Percentiles rank a stretch among this genome's conserved stretches.
Conservation (phyloP, 1,140 invertebrate genomes). For the Polypedilum vanderplanki region DNA sequence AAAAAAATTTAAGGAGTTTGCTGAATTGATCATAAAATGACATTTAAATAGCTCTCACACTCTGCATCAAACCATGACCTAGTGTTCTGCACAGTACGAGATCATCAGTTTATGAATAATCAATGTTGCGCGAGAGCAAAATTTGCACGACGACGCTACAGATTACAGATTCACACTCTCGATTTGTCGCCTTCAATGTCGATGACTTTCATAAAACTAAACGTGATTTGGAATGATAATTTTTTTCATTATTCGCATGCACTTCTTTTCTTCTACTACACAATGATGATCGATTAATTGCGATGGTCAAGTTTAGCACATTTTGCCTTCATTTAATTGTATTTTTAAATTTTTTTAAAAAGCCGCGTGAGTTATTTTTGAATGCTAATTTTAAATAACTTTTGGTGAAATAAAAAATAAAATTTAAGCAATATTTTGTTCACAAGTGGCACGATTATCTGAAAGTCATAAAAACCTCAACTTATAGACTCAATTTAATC, state of each 20-base stretch:
- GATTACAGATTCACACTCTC: no score
- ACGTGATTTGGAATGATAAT: constrained; percentile 24
- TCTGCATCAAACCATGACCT: neutral
- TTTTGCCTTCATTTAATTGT: neutral
- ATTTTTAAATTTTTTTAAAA: no score
- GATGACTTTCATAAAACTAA: constrained; percentile 8
- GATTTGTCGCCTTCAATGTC: neutral
- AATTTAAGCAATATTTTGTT: neutral
- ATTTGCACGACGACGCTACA: neutral
- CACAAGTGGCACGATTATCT: no score
- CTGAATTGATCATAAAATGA: neutral
- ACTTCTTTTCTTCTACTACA: neutral
- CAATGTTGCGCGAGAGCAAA: neutral
- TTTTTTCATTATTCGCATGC: neutral
- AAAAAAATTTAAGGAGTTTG: no score
- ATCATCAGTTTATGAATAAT: neutral
- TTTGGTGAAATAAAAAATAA: neutral
- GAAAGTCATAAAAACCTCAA: no score
- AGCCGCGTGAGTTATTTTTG: no score
- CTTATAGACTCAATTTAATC: no score
- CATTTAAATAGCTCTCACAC: neutral
- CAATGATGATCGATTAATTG: neutral
- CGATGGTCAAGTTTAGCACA: neutral
- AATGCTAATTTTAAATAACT: neutral
- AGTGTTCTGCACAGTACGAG: neutral